These are phyloP conservation scores for Neoniphon sammara DNA, from an alignment of 2,797 vertebrate genomes.

Conservation along the genomic window DNA sequence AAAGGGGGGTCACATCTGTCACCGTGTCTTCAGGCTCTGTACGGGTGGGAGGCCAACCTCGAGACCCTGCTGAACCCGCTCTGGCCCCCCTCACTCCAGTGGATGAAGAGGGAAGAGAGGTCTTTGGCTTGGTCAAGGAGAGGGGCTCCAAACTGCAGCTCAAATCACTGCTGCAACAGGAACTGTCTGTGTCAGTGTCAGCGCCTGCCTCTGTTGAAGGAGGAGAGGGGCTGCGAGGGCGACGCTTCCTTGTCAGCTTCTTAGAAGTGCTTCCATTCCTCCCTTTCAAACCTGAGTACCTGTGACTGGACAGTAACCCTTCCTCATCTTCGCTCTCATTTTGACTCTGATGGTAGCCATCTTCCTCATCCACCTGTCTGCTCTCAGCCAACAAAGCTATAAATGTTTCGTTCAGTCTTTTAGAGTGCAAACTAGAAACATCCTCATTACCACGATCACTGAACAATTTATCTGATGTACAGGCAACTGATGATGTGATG, in stretches of 20 bases:
- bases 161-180: conserved; percentile 27
- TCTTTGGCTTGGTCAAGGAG: conserved; percentile 9
- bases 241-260: conserved; percentile 36
- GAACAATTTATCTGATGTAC: conserved; percentile 20
- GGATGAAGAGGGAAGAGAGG: conserved; percentile 26
- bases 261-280: conserved; percentile 39
- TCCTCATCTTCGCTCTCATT: conserved; percentile 80
- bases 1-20: conserved; percentile 91
- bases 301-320: conserved; percentile 66
- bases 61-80: conserved; percentile 37
- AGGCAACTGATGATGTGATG: conserved; percentile 15
- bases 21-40: conserved; percentile 87
- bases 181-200: conserved; percentile 58
- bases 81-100: conserved; percentile 27
- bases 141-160: conserved; percentile 36
- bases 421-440: conserved; percentile 58
- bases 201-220: conserved; percentile 42
- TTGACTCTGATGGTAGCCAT: conserved; percentile 66
- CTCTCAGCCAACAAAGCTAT: conserved; percentile 69
- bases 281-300: conserved; percentile 47
- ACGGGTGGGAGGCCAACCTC: conserved; percentile 53
- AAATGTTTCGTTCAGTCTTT: conserved; percentile 69
- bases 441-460: conserved; percentile 44
- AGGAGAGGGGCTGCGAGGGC: conserved; percentile 33
- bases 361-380: conserved; percentile 75